Conservation (phyloP, 2,888 invertebrate species). For the Dastarcus helophoroides region DNA sequence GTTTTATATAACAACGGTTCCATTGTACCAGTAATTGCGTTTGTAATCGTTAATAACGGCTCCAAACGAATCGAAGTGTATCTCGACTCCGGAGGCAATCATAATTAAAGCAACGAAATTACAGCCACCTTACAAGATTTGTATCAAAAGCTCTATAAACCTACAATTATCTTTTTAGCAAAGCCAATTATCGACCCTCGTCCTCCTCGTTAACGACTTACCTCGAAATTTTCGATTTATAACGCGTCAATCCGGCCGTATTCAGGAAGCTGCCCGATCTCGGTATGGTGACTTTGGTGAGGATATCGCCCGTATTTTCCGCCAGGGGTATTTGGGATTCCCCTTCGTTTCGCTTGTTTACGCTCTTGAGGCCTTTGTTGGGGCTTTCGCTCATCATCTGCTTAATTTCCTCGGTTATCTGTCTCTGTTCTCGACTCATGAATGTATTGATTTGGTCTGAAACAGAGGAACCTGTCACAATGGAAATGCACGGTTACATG, state of each 20-base stretch:
- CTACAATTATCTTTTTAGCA: no score
- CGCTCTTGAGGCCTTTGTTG: slow-evolving; percentile 36
- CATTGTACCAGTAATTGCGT: no score
- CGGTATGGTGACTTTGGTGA: slow-evolving; percentile 78
- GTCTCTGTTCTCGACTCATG: slow-evolving; percentile 40
- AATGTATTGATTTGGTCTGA: slow-evolving; percentile 41
- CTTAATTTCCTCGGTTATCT: slow-evolving; percentile 37
- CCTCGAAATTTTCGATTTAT: slow-evolving; percentile 60
- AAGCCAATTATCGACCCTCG: no score
- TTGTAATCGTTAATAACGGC: no score
- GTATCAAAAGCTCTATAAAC: no score
- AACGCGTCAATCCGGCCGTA: slow-evolving; percentile 63
- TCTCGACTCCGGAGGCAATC: no score
- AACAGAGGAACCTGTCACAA: slow-evolving; percentile 9
- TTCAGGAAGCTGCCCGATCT: slow-evolving; percentile 77
- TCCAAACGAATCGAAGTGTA: no score
- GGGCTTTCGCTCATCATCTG: slow-evolving; percentile 32
- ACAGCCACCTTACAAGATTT: no score
- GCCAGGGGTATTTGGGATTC: slow-evolving; percentile 31
- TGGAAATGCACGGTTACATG: background rate
- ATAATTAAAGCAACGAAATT: no score
- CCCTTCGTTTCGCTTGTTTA: slow-evolving; percentile 26
- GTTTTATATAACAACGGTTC: no score
- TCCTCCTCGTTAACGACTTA: slow-evolving; percentile 33
- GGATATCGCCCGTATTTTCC: slow-evolving; percentile 62